Conservation (phyloP, 2,888 invertebrate genomes). For the Xylota segnis region DNA sequence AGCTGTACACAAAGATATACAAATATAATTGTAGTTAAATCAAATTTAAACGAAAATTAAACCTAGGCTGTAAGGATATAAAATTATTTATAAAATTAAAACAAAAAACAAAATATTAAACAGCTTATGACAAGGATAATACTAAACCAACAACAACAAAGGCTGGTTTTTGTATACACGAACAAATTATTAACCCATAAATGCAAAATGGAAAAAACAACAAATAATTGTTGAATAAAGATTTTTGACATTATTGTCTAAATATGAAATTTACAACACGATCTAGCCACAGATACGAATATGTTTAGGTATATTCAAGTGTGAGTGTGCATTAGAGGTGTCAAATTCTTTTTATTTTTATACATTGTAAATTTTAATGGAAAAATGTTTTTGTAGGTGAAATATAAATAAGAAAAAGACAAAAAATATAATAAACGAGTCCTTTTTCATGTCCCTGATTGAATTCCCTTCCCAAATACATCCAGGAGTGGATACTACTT, state of each 20-base stretch:
- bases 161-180: slow-evolving; percentile 75
- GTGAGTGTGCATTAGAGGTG: slow-evolving; percentile 66
- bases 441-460: too few species aligned
- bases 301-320: slow-evolving; percentile 21
- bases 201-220: slow-evolving; percentile 24
- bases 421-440: not conserved
- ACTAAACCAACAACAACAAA: slow-evolving; percentile 69
- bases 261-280: slow-evolving; percentile 50
- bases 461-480: too few species aligned
- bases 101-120: slow-evolving; percentile 31
- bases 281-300: slow-evolving; percentile 11
- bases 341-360: slow-evolving; percentile 76
- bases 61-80: slow-evolving; percentile 51
- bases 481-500: too few species aligned
- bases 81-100: slow-evolving; percentile 67
- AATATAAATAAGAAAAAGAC: slow-evolving; percentile 52
- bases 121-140: slow-evolving; percentile 40
- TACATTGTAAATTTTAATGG: slow-evolving; percentile 64
- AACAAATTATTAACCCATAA: slow-evolving; percentile 60
- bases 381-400: slow-evolving; percentile 70
- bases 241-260: slow-evolving; percentile 16
- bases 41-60: slow-evolving; percentile 30
- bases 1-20: slow-evolving; percentile 71
- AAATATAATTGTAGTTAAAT: slow-evolving; percentile 54
- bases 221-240: slow-evolving; percentile 14